phyloP scores from a whole-genome alignment of 2,113 vertebrate species.

The Forbesichthys papilliferus region DNA sequence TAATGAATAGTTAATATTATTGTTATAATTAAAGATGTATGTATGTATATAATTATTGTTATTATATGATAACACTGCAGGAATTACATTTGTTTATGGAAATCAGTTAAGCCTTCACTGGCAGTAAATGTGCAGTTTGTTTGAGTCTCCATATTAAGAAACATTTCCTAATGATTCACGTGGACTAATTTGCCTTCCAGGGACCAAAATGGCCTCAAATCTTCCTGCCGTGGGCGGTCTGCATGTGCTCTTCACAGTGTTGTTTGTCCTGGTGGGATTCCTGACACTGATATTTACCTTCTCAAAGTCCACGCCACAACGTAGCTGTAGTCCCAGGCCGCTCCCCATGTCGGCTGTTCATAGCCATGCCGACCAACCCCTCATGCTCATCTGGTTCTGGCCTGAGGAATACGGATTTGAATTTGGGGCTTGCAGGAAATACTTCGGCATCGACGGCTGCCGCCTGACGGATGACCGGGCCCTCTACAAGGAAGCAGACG shows the following conservation, averaged over 20 bases:
- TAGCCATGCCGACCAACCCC: background rate
- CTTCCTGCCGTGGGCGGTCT: background rate
- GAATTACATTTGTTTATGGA: no score
- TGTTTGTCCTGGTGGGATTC: background rate
- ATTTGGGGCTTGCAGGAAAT: background rate
- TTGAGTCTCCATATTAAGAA: no score
- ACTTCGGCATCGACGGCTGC: conserved; percentile 7
- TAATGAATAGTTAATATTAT: no score
- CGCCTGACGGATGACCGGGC: conserved; percentile 5
- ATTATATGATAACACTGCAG: no score
- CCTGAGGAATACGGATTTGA: background rate
- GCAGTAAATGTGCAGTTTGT: no score
- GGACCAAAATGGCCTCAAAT: background rate
- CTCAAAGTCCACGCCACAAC: background rate
- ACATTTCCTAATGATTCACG: no score
- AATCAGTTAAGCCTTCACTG: no score
- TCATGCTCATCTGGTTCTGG: conserved; percentile 26
- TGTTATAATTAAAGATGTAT: no score
- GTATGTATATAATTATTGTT: no score
- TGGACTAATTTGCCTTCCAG: background rate
- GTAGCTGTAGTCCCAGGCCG: background rate
- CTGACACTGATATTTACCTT: background rate
- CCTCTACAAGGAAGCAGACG: conserved; percentile 6
- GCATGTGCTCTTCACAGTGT: background rate
- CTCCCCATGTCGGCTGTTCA: background rate